A percentile compares a stretch with the other conserved stretches of the same genome.
Conservation (phyloP, 2,888 invertebrate species). For the Eupithecia centaureata region DNA sequence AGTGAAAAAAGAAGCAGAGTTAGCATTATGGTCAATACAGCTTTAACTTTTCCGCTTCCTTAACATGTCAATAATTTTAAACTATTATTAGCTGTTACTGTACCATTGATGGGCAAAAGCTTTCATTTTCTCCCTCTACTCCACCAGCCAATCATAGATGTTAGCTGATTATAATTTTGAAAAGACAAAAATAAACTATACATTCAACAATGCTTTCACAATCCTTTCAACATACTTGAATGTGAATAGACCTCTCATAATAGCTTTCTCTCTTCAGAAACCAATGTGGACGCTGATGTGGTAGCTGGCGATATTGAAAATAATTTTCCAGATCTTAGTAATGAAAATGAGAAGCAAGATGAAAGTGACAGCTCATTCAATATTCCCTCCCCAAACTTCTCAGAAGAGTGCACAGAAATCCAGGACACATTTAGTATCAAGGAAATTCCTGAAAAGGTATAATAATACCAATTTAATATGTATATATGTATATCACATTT, state of each 20-base stretch:
- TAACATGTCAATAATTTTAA: too few species aligned
- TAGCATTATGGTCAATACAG: too few species aligned
- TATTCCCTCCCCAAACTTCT: slow-evolving; percentile 63
- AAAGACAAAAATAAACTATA: too few species aligned
- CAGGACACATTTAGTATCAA: slow-evolving; percentile 61
- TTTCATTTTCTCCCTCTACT: background rate
- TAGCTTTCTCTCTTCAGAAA: background rate
- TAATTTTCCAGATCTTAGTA: slow-evolving; percentile 23
- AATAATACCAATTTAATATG: too few species aligned
- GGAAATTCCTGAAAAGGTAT: slow-evolving; percentile 65
- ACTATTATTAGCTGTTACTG: background rate
- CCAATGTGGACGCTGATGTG: slow-evolving; percentile 1
- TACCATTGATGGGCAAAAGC: background rate
- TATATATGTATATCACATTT: too few species aligned
- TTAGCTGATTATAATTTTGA: too few species aligned
- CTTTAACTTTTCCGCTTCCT: too few species aligned
- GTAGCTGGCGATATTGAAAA: background rate
- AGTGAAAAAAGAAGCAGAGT: too few species aligned
- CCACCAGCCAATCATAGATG: too few species aligned
- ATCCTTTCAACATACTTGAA: too few species aligned
- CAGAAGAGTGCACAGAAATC: slow-evolving; percentile 59
- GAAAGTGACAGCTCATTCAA: slow-evolving; percentile 65
- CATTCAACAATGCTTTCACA: too few species aligned
- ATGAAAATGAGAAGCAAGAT: slow-evolving; percentile 45
- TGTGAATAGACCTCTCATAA: background rate